Base-by-base conservation (phyloP, 2,113 vertebrate species). In the Podarcis raffonei region DNA sequence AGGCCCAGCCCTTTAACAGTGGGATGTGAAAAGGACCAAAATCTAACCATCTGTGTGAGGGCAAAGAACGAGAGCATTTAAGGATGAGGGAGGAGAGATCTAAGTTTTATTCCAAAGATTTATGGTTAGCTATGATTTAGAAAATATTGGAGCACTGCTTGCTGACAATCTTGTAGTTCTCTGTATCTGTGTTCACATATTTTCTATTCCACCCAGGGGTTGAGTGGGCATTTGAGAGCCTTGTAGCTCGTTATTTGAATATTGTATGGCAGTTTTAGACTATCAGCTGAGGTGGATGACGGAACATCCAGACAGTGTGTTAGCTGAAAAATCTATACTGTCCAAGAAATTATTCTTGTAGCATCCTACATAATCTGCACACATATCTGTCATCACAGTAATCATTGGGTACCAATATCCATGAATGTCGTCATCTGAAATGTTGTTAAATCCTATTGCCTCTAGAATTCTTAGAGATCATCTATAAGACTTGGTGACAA, bases 41-140 rank as follows among this genome's bases (percentile, higher is more conserved):
- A 94, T 91, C 86, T 93, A 91, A 93, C 94, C 93, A 93, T 95
- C 94, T 95, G 32, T 95, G 92, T 91, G 81, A 95, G 95, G 95
- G 95, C 95, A 94, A 92, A 96, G 42, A 94, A 96, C 92, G 92
- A 96, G 95, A 27, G 15, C 94, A 71, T 89, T 57, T 91, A 90
- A 95, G 82, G 93, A 85, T 75, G 89, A 93, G 95, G 96, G 92
- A 95, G 95, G 92, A 95, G 95, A 94, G 96, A 95, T 89, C 65
- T 90, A 91, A 77, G 89, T 95, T 94, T 97, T 96, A 98, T 97
- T 97, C 97, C 97, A 98, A 98, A 98, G 97, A 97, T 97, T 96
- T 97, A 92, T 96, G 97, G 95, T 94, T 96, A 97, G 96, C 95
- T 87, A 87, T 96, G 95, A 94, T 96, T 96, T 97, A 93, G 92